phyloP scores from a whole-genome alignment of 1,140 invertebrate genomes.

The Euschistus heros region DNA sequence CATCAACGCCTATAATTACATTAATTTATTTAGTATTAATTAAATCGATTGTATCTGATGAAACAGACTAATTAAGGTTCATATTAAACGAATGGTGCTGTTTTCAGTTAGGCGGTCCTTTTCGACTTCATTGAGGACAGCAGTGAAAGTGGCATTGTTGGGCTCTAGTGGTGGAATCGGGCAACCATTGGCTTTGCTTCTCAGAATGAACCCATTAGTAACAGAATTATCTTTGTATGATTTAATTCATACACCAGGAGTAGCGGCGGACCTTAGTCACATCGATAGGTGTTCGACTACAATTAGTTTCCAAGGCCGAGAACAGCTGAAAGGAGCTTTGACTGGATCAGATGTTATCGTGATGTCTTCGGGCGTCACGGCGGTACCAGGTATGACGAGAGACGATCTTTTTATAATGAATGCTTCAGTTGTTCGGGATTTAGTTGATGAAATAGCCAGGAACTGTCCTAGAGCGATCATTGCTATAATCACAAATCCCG shows the following conservation, averaged over 20 bases:
- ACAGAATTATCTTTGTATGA: constrained; percentile 83
- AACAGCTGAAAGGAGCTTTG: constrained; percentile 50
- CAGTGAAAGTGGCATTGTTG: constrained; percentile 57
- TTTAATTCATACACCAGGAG: constrained; percentile 84
- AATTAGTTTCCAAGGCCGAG: constrained; percentile 64
- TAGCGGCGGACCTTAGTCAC: constrained; percentile 97
- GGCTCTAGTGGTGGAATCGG: constrained; percentile 97
- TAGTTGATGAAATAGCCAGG: constrained; percentile 69
- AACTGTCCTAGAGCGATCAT: constrained; percentile 86
- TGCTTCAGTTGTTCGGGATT: constrained; percentile 90
- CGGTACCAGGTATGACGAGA: constrained; percentile 90
- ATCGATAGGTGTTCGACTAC: constrained; percentile 83
- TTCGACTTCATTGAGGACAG: background rate
- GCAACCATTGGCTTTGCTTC: constrained; percentile 89
- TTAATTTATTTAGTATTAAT: no score
- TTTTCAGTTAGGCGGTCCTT: background rate
- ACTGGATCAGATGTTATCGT: constrained; percentile 75
- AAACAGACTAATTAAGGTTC: no score
- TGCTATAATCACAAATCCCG: constrained; percentile 95
- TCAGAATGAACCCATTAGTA: constrained; percentile 84
- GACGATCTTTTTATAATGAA: constrained; percentile 99
- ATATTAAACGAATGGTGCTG: no score
- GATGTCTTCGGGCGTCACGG: constrained; percentile 94
- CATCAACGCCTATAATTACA: no score
- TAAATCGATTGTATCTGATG: no score